A percentile compares a stretch with the other conserved stretches of the same genome.
These are phyloP conservation scores for Tringa solitaria DNA, from an alignment of 2,113 vertebrate species.

Conservation along the genomic window DNA sequence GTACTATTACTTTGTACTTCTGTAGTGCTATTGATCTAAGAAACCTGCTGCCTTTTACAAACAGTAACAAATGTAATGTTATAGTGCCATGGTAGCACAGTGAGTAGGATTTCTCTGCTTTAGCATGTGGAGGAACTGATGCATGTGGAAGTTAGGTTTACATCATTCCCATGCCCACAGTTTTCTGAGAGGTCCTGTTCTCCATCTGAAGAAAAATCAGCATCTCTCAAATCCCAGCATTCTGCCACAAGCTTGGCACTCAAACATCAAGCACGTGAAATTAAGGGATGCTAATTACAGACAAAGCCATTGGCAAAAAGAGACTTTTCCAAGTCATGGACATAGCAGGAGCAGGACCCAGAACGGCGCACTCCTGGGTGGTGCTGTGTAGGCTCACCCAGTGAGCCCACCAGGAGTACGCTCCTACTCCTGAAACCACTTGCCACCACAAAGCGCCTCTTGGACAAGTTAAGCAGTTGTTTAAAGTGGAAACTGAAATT, in stretches of 20 bases:
- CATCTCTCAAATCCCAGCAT: not conserved
- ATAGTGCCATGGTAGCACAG: not conserved
- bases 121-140: not conserved
- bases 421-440: not conserved
- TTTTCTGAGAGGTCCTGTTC: not conserved
- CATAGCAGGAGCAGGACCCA: not conserved
- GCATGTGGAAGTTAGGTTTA: not conserved
- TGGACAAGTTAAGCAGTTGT: not conserved
- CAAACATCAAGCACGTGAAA: not conserved
- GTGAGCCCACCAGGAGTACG: not conserved
- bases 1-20: slow-evolving; percentile 48
- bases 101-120: not conserved
- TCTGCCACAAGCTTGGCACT: not conserved
- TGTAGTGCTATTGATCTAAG: slow-evolving; percentile 3
- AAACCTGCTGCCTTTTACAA: slow-evolving; percentile 26
- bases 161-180: not conserved
- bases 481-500: not conserved
- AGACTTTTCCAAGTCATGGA: not conserved
- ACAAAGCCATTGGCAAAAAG: not conserved
- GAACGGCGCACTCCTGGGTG: not conserved
- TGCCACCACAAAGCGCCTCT: not conserved
- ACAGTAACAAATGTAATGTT: not conserved
- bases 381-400: not conserved
- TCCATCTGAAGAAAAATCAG: not conserved
- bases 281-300: not conserved